Percentiles rank a stretch among this genome's conserved stretches.
These are phyloP conservation scores for Xenopus laevis DNA, from an alignment of 2,113 vertebrate species.

Conservation along the genomic window DNA sequence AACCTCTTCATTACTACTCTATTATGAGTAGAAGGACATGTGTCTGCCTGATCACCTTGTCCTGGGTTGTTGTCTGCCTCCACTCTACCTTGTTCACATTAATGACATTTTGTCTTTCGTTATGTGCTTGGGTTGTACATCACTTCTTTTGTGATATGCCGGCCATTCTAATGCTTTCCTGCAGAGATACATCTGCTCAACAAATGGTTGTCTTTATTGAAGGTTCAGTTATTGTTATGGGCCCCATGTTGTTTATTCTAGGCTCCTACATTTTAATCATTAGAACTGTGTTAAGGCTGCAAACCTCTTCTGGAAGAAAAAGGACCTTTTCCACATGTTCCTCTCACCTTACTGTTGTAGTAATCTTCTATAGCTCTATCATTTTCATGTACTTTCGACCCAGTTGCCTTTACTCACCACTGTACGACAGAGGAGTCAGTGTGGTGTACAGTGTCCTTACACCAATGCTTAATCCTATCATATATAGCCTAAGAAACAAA, in stretches of 20 bases:
- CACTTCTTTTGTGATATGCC: constrained; percentile 29
- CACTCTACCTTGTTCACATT: constrained; percentile 11
- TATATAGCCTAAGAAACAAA: constrained; percentile 16
- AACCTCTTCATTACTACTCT: constrained; percentile 12
- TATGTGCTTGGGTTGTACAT: constrained; percentile 14
- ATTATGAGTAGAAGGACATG: constrained; percentile 29
- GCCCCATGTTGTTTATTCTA: constrained; percentile 23
- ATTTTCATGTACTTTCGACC: constrained; percentile 29
- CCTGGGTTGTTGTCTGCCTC: constrained; percentile 9
- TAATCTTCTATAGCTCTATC: constrained; percentile 23
- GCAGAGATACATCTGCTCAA: constrained; percentile 12
- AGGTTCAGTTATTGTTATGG: neutral
- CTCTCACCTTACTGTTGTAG: constrained; percentile 21
- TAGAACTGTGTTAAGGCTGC: neutral
- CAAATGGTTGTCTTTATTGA: neutral
- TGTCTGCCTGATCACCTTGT: neutral
- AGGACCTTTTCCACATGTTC: constrained; percentile 28
- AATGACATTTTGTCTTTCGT: neutral
- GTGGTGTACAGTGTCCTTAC: neutral
- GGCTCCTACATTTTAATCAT: constrained; percentile 23
- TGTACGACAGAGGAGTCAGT: constrained; percentile 1
- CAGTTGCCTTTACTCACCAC: neutral
- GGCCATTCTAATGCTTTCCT: constrained; percentile 21
- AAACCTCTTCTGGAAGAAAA: neutral
- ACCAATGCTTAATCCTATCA: constrained; percentile 23